Evolutionary conservation across 1,140 invertebrate species (phyloP), one percentile per base, ranked within the genome.

Genomic region (Lutraria rhynchaena): DNA sequence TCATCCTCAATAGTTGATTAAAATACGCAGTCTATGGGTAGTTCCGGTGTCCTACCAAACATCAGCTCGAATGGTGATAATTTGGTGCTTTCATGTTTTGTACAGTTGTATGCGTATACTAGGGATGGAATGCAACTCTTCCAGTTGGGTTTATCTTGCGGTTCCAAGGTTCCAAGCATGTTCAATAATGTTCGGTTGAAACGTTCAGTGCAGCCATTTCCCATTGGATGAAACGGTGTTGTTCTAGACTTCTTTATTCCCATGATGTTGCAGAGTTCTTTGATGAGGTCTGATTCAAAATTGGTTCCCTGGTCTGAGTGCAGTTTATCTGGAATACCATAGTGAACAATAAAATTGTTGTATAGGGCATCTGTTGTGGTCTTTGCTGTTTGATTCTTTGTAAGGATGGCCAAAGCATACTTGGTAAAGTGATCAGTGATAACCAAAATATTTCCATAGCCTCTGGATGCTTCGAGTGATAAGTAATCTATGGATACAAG

Each of bases 81-180:
- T 31, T 71, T 73, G 22, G 82, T 85, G 0, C 69, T 60, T 33
- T 83, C 76, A 58, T 86, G 84, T 17, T 4, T n/a, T 3, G 77
- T 84, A 19, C 37, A 83, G 61, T 86, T 86, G 44, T 86, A 83
- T 13, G 77, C 69, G 69, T 74, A 76, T 2, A 77, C 76, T 3
- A 86, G n/a, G 17, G 71, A 58, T 15, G 19, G 22, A 15, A 86
- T 37, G 65, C 84, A 74, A 0, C 53, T 65, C 35, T 76, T 71
- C 82, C 82, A 86, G 35, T 84, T 57, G 15, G 1, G 19, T 51
- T 83, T 83, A 37, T 86, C 63, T 13, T 65, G 9, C 11, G 35
- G 33, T 24, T 81, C 29, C n/a, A 84, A 49, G 17, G 83, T 81
- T 33, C 77, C 70, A 13, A 84, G 46, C 71, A 81, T 84, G 19